Evolutionary conservation across 2,113 vertebrate species (phyloP).

Genomic region (Chaetops frenatus): DNA sequence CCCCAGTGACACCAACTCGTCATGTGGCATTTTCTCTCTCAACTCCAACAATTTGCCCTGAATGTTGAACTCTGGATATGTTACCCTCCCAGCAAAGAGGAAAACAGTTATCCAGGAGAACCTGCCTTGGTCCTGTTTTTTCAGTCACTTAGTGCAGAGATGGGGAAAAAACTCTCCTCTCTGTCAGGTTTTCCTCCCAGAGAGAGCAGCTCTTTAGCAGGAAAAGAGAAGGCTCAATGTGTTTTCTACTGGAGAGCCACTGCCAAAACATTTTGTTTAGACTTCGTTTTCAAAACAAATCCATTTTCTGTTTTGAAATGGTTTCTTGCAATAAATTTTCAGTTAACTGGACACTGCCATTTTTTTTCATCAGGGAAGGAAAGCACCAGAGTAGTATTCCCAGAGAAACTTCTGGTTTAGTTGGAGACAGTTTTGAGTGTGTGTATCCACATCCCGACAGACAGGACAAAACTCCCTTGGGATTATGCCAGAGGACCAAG

Average conservation of each 20-base stretch:
- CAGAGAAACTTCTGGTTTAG: not conserved
- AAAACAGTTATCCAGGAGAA: not conserved
- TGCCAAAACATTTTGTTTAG: not conserved
- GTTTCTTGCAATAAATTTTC: not conserved
- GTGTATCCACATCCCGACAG: not conserved
- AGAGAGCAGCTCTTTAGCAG: not conserved
- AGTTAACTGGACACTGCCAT: not conserved
- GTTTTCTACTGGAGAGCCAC: not conserved
- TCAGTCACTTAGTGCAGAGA: not conserved
- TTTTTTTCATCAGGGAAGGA: not conserved
- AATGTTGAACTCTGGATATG: rapidly evolving
- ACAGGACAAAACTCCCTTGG: not conserved
- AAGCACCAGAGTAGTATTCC: not conserved
- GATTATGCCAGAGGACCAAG: not conserved
- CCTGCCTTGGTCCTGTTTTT: not conserved
- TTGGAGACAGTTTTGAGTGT: not conserved
- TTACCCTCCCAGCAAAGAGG: not conserved
- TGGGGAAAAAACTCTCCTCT: not conserved
- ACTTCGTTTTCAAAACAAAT: not conserved
- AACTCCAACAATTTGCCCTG: not conserved
- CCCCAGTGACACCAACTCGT: not conserved
- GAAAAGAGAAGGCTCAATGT: not conserved
- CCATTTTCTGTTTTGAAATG: not conserved
- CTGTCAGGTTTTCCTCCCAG: not conserved
- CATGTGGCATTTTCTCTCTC: not conserved